Evolutionary conservation across 2,888 invertebrate species (phyloP), one percentile per base, ranked within the genome.

Genomic region (Pandemis corylana): DNA sequence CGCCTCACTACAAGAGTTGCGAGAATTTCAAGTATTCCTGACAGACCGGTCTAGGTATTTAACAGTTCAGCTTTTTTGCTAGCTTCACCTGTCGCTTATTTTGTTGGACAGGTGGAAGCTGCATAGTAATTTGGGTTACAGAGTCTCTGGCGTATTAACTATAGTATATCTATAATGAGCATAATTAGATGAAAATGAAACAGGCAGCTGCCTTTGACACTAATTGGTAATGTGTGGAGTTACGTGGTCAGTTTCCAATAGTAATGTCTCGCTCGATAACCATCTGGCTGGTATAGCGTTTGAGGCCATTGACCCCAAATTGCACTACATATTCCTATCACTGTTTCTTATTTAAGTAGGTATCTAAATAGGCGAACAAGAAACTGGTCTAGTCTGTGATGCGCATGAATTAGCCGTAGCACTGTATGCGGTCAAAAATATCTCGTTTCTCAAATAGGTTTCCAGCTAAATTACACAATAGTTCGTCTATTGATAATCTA

Each of bases 41-140:
- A 51, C 36, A 49, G 41, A 68, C 68, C 73, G 64, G 73, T 73
- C 73, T 73, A 68, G 73, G 28, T 61, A 15, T 61, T 69, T 70
- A 65, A 28, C 12, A 49, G 51, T 41, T 74, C 69, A 53, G n/a
- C 12, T 53, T 53, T 56, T 56, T 15, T 51, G 12, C 46, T 5
- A 51, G 56, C 20, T 56, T 20, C 56, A 74, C 61, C 74, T 74
- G 74, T 28, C 15, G 6, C 51, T 49, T 36, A 61, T 61, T 69
- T 36, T 41, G 5, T 28, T 65, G 9, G 7, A 44, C 74, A 74
- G 74, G 69, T 74, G 74, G 42, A 66, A 66, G 51, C 28, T 46
- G 56, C n/a, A n/a, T 62, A 49, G n/a, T 51, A 70, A 61, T 66
- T 66, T 61, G 59, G 59, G 51, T 74, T 61, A 36, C 9, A 5